phyloP scores from a whole-genome alignment of 2,888 invertebrate genomes.

The Bruchidius siliquastri region DNA sequence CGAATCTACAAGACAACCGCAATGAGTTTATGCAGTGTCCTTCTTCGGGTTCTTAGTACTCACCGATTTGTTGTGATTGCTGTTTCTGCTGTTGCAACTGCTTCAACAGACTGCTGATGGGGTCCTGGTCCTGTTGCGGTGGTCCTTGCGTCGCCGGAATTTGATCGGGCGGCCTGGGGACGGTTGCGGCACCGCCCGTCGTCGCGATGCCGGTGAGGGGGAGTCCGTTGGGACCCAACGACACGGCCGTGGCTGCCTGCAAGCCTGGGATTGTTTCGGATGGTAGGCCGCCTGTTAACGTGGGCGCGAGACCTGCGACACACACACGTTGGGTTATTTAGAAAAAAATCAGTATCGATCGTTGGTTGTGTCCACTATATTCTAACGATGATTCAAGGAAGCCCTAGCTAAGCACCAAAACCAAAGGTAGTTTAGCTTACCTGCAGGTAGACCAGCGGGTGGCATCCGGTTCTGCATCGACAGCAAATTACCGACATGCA shows the following conservation, averaged over 20 bases:
- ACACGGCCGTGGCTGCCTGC: slow-evolving; percentile 10
- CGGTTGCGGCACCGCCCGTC: slow-evolving; percentile 21
- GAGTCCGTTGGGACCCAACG: slow-evolving; percentile 23
- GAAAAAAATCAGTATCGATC: no score
- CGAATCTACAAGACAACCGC: slow-evolving; percentile 24
- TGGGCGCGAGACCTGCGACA: neutral
- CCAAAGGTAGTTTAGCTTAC: no score
- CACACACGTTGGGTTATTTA: no score
- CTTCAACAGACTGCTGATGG: slow-evolving; percentile 51
- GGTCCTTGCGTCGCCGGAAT: slow-evolving; percentile 1
- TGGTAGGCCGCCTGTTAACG: neutral
- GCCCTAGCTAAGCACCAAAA: no score
- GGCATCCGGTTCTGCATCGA: slow-evolving; percentile 40
- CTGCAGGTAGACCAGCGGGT: slow-evolving; percentile 20
- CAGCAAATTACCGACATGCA: slow-evolving; percentile 52
- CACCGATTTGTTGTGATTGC: slow-evolving; percentile 27
- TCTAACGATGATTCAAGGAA: no score
- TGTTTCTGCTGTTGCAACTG: slow-evolving; percentile 46
- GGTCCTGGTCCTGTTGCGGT: slow-evolving; percentile 43
- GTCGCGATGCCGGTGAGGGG: slow-evolving; percentile 22
- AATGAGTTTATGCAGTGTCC: no score
- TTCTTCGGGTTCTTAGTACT: no score
- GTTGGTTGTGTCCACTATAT: no score
- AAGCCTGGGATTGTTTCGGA: neutral
- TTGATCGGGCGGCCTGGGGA: slow-evolving; percentile 31